Evolutionary conservation across 1,140 invertebrate genomes (phyloP), one percentile per base, ranked within the genome.

Genomic region (Belonocnema kinseyi): DNA sequence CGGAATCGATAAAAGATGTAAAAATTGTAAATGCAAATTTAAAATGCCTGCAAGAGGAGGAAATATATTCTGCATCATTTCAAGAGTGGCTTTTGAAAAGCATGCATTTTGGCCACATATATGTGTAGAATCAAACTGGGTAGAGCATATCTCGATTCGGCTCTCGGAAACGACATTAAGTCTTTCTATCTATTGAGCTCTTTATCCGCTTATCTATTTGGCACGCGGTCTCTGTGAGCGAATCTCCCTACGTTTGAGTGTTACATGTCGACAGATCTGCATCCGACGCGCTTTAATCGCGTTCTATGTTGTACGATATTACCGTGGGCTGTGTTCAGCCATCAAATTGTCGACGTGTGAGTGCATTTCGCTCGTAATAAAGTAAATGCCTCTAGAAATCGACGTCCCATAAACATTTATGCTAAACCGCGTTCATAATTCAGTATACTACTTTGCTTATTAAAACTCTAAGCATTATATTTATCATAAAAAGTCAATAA

Each of bases 171-270:
- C 19, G 26, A 61, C 58, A 61, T 61, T 61, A 61, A 61, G 58
- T 61, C 58, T 61, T 61, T 61, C 58, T 61, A 61, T 61, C 58
- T 61, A 61, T 61, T 61, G 58, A 33, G 58, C 58, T 61, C 58
- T 61, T 61, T 61, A 61, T 61, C 58, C 58, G 58, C 58, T 61
- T 61, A 61, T 61, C 58, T 61, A 61, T 61, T 61, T 61, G 58
- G 58, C 58, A 61, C 58, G 58, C 58, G 58, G 58, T 61, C 58
- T 61, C 26, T 61, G 12, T 19, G 58, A 61, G 58, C 13, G 58
- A 61, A 61, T 61, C 58, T 61, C 21, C 26, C 21, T 61, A 33
- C 21, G 58, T 61, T 46, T 46, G 40, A 26, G 58, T 26, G 58
- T 61, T 33, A 61, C 58, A 61, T 26, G 58, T 12, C 21, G 58